phyloP scores from a whole-genome alignment of 2,113 vertebrate genomes.

The Willisornis vidua region DNA sequence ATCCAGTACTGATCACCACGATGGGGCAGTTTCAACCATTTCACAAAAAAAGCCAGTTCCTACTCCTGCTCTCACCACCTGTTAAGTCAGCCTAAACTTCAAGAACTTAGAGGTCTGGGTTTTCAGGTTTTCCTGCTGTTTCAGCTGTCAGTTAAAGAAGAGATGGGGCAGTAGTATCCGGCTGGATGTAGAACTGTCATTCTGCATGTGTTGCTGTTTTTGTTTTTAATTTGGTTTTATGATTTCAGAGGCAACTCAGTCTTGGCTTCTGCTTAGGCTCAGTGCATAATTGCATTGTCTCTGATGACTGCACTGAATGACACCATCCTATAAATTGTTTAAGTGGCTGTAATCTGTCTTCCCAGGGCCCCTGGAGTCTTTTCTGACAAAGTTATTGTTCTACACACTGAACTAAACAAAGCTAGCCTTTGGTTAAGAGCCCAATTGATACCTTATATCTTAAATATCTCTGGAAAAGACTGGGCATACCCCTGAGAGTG shows the following conservation, averaged over 20 bases:
- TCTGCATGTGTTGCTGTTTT: not conserved
- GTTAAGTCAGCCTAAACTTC: not conserved
- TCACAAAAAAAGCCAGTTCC: not conserved
- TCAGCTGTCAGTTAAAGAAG: not conserved
- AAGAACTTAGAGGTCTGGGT: rapidly evolving
- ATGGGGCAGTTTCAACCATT: not conserved
- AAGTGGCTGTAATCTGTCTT: not conserved
- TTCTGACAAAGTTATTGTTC: not conserved
- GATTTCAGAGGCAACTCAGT: not conserved
- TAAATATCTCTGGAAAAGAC: not conserved
- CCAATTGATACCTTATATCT: not conserved
- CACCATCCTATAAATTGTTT: not conserved
- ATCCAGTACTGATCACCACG: rapidly evolving
- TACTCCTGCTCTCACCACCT: not conserved
- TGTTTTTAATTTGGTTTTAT: not conserved
- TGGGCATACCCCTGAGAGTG: not conserved
- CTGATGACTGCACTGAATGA: not conserved
- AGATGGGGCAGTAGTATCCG: not conserved
- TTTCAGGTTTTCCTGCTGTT: not conserved
- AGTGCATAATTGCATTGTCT: not conserved
- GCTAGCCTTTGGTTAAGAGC: not conserved
- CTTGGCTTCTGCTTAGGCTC: not conserved
- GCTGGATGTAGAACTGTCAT: not conserved
- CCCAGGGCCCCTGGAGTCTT: not conserved
- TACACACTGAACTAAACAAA: not conserved